phyloP scores from a whole-genome alignment of 2,113 vertebrate species.

The Lepus americanus region DNA sequence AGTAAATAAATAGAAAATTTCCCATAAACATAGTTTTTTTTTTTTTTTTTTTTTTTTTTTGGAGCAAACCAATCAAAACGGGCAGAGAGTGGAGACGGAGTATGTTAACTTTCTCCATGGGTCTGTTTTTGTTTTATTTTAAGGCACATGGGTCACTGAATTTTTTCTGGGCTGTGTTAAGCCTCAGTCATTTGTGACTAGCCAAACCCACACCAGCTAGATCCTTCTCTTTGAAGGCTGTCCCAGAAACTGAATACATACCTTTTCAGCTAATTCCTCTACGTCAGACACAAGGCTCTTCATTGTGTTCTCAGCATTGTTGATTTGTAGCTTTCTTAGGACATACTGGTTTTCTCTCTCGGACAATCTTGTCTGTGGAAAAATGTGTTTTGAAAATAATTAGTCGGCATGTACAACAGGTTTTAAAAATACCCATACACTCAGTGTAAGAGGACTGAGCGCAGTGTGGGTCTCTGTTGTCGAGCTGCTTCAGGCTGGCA shows the following conservation, averaged over 20 bases:
- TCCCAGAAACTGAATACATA: slow-evolving; percentile 79
- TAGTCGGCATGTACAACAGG: neutral
- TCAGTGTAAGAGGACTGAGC: neutral
- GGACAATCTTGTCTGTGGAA: slow-evolving; percentile 89
- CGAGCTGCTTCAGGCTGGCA: neutral
- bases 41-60: neutral
- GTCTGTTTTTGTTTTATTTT: slow-evolving; percentile 55
- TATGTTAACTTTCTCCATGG: slow-evolving; percentile 1
- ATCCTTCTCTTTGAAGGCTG: slow-evolving; percentile 23
- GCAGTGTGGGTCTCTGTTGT: neutral
- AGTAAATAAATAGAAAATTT: neutral
- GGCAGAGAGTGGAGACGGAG: neutral
- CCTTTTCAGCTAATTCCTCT: slow-evolving; percentile 89
- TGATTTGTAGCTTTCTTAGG: slow-evolving; percentile 87
- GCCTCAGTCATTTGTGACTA: slow-evolving; percentile 17
- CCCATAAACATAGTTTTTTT: neutral
- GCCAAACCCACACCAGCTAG: neutral
- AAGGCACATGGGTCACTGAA: slow-evolving; percentile 12
- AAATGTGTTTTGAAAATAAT: slow-evolving; percentile 54
- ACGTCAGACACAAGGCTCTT: slow-evolving; percentile 87
- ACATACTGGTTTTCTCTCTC: slow-evolving; percentile 91
- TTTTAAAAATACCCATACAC: neutral
- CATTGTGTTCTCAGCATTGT: slow-evolving; percentile 86
- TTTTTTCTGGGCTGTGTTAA: slow-evolving; percentile 44
- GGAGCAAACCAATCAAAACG: slow-evolving; percentile 37